These are phyloP conservation scores for Dryadula phaetusa DNA, from an alignment of 2,888 invertebrate species.

Conservation along the genomic window DNA sequence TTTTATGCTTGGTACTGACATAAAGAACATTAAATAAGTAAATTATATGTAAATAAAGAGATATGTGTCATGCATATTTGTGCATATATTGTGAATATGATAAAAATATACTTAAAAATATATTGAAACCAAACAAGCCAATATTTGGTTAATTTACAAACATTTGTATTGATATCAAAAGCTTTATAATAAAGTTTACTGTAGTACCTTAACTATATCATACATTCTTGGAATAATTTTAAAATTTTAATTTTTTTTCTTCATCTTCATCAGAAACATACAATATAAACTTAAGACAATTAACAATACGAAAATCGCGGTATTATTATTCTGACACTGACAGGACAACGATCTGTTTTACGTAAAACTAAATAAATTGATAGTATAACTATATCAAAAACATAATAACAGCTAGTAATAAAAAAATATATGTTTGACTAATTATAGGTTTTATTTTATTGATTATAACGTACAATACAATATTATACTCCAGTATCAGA, in stretches of 20 bases:
- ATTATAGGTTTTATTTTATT: too few relatives aligned
- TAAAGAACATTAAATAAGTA: neutral
- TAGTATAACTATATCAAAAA: too few relatives aligned
- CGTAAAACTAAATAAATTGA: neutral
- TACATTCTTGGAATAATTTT: neutral
- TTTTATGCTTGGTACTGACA: neutral
- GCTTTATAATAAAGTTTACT: neutral
- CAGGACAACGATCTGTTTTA: neutral
- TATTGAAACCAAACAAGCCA: too few relatives aligned
- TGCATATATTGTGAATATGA: neutral
- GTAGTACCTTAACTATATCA: neutral
- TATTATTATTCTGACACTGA: neutral
- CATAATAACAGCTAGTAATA: too few relatives aligned
- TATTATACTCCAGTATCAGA: neutral
- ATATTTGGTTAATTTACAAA: neutral
- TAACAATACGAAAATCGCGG: conserved; percentile 22
- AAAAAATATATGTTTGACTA: too few relatives aligned
- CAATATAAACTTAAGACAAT: neutral
- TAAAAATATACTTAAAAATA: neutral
- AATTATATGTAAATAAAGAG: neutral
- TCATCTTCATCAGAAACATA: neutral
- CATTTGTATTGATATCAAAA: neutral
- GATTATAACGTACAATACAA: too few relatives aligned
- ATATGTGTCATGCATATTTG: neutral
- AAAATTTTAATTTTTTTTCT: neutral